Percentiles rank a stretch among this genome's conserved stretches.
These are phyloP conservation scores for Nansenia antarctica DNA, from an alignment of 2,113 vertebrate species.

Conservation along the genomic window DNA sequence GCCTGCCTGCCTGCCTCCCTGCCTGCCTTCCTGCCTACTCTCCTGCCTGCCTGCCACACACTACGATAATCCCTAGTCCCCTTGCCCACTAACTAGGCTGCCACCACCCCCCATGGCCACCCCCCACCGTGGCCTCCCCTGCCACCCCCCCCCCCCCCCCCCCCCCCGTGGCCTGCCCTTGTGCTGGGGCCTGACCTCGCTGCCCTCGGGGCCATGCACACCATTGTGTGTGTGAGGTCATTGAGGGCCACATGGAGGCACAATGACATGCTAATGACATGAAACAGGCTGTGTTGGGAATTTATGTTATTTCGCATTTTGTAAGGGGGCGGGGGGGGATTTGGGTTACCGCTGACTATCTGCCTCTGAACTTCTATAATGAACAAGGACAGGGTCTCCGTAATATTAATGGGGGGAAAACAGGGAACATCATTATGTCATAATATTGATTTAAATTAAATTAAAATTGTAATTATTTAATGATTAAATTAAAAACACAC, in stretches of 20 bases:
- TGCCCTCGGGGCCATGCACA: slow-evolving; percentile 40
- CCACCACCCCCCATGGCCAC: slow-evolving; percentile 31
- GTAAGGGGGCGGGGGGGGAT: background rate
- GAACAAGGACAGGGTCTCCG: background rate
- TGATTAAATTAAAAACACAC: background rate
- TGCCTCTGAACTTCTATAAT: background rate
- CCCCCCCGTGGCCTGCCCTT: slow-evolving; percentile 41
- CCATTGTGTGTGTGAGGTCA: slow-evolving; percentile 43
- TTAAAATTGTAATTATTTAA: no score
- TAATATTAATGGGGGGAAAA: background rate
- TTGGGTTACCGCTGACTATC: background rate
- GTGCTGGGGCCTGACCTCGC: slow-evolving; percentile 56
- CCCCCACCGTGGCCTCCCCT: no score
- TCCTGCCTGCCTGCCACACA: slow-evolving; percentile 2
- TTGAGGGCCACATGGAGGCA: slow-evolving; percentile 45
- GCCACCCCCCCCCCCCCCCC: slow-evolving; percentile 28
- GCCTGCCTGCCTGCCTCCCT: slow-evolving; percentile 29
- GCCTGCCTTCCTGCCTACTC: slow-evolving; percentile 14
- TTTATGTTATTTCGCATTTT: slow-evolving; percentile 39
- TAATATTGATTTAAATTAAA: no score
- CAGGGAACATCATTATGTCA: background rate
- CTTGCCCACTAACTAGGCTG: slow-evolving; percentile 41
- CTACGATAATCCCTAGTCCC: slow-evolving; percentile 58
- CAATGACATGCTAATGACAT: slow-evolving; percentile 53
- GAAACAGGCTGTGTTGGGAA: slow-evolving; percentile 36